A percentile compares a stretch with the other conserved stretches of the same genome.
Conservation (phyloP, 2,113 vertebrate genomes). For the Lynx canadensis region DNA sequence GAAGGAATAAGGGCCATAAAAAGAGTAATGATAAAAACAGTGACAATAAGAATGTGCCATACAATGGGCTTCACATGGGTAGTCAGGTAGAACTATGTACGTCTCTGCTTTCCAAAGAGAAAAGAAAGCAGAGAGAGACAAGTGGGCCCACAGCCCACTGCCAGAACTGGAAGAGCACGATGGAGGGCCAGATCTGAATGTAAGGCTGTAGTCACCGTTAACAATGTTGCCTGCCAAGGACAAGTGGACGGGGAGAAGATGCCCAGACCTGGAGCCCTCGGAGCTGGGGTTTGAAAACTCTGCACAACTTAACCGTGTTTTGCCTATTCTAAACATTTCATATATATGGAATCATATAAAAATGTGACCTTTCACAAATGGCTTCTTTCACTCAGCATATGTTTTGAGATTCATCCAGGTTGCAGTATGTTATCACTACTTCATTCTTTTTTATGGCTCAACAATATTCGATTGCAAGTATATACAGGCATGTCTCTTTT, state of each 20-base stretch:
- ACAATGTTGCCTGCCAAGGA: neutral
- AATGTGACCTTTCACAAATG: neutral
- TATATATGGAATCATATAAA: neutral
- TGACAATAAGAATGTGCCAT: neutral
- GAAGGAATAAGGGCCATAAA: neutral
- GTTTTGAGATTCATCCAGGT: neutral
- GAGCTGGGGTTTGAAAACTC: neutral
- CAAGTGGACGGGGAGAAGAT: neutral
- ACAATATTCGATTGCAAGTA: neutral
- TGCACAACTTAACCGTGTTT: neutral
- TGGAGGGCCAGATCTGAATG: neutral
- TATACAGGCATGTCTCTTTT: neutral
- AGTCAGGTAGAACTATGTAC: neutral
- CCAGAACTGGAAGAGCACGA: neutral
- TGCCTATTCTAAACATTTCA: neutral
- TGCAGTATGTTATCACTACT: neutral
- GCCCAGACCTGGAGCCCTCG: neutral
- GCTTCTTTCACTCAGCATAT: neutral
- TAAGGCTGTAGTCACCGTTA: neutral
- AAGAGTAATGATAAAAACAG: neutral
- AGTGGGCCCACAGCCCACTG: fast-evolving
- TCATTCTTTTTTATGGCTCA: neutral
- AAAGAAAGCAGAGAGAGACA: neutral
- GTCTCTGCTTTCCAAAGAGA: neutral
- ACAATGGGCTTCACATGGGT: neutral